These are phyloP conservation scores for Battus philenor DNA, from an alignment of 1,140 invertebrate species.

Conservation along the genomic window DNA sequence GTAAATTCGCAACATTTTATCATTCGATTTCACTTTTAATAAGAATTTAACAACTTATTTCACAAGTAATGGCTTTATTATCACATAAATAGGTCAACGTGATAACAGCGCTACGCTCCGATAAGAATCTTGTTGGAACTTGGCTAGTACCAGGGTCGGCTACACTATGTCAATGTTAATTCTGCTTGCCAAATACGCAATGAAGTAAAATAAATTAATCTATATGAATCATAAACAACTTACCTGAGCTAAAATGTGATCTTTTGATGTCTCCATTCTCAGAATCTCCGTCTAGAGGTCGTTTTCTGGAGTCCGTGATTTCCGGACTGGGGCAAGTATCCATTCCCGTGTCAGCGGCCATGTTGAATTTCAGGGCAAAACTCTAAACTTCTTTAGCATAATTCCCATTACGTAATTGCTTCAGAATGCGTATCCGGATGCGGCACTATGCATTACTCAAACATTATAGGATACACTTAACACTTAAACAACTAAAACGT, in stretches of 20 bases:
- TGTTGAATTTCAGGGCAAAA: conserved; percentile 79
- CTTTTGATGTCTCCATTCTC: conserved; percentile 92
- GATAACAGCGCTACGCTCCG: conserved; percentile 60
- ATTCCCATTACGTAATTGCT: conserved; percentile 73
- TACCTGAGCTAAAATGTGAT: conserved; percentile 92
- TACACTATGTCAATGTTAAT: conserved; percentile 67
- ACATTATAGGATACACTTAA: conserved; percentile 61
- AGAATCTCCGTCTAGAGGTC: conserved; percentile 89
- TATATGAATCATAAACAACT: conserved; percentile 46
- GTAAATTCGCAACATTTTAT: conserved; percentile 16
- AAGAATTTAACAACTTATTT: conserved; percentile 29
- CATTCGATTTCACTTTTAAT: conserved; percentile 24
- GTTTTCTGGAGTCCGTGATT: conserved; percentile 89
- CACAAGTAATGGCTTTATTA: conserved; percentile 36
- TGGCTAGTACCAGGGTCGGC: conserved; percentile 46
- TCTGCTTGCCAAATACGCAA: conserved; percentile 64
- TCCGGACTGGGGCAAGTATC: conserved; percentile 88
- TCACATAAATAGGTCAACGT: conserved; percentile 60
- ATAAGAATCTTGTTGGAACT: conserved; percentile 66
- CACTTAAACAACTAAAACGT: conserved; percentile 67
- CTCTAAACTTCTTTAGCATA: conserved; percentile 72
- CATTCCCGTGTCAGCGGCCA: conserved; percentile 89
- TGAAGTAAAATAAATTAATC: conserved; percentile 43
- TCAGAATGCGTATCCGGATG: conserved; percentile 60
- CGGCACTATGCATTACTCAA: conserved; percentile 64